Evolutionary conservation across 2,797 vertebrate genomes (phyloP), one percentile per base, ranked within the genome.

Genomic region (Amphiprion clarkii): DNA sequence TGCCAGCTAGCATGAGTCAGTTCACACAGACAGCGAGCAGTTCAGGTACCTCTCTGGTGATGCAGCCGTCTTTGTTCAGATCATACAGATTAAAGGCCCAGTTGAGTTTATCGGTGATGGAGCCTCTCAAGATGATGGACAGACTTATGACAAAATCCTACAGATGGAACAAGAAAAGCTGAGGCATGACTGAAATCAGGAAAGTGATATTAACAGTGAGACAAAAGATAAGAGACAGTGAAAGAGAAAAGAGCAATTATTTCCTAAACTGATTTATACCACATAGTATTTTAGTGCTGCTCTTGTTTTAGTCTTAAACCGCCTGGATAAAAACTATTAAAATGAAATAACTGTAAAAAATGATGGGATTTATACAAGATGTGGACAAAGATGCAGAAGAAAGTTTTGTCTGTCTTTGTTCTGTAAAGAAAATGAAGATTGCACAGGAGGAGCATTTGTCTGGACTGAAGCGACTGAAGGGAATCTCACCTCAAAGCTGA

Each of bases 71-170:
- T 90, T 99, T 99, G 94, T 99, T 99, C 88, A 99, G 95, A 76
- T 99, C 98, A 0, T 99, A 99, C 53, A 99, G 93, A 76, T 99
- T 99, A 88, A 99, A 99, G 67, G 98, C 97, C 98, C 98, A 99
- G 92, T 95, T 97, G 85, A 99, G 95, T 88, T 96, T 96, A 68
- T 99, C 98, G 0, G 96, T 97, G 81, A 97, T 89, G 42, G 96
- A 97, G 71, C 98, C 98, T 81, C 97, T 96, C 78, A 99, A 89
- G 89, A 99, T 99, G 90, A 98, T 95, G 31, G 98, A 99, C 83
- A 99, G 91, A 85, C 97, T 97, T 44, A 96, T 87, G 76, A 97
- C 97, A 89, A 99, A 98, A 88, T 99, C 98, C 98, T 99, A 39
- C 19, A 77, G 39, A 11, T 68, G 29, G 25, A 16, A 39, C 4